Evolutionary conservation across 1,140 invertebrate genomes (phyloP), one percentile per base, ranked within the genome.

Genomic region (Helicoverpa zea): DNA sequence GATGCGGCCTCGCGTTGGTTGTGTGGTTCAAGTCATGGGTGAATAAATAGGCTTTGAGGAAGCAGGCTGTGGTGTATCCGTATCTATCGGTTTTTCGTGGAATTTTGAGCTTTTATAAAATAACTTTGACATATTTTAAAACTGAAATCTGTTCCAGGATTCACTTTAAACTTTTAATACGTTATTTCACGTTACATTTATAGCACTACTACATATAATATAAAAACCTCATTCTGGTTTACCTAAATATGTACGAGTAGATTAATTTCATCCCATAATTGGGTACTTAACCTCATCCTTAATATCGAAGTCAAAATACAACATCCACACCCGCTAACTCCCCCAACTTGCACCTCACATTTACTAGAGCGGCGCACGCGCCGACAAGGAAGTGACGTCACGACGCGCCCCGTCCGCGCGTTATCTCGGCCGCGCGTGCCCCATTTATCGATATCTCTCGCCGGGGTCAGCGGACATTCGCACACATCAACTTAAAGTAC

Each of bases 371-470:
- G 85, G 70, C 90, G 90, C 90, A 90, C 91, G 90, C 89, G 90
- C 90, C 88, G 86, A 80, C 80, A 72, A 81, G 90, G 89, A 92
- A 90, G 86, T 87, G 87, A 89, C 86, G 84, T 88, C 87, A 89
- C 84, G 89, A 83, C 89, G 87, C 90, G 85, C 85, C 75, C 89
- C 85, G 84, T 84, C 86, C 84, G 64, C 64, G 82, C 83, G 72
- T 85, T 88, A 91, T 89, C 87, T 90, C 90, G 89, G 82, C 82
- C 84, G 78, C 81, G 79, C 83, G 83, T 86, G 86, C 82, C 88
- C 91, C 83, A 89, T 86, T 90, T 91, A 90, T 88, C 86, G 79
- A 87, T 83, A 86, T 85, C 86, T 90, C 89, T 91, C 88, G 88
- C 87, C 61, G 83, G 43, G 78, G 68, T 79, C 76, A 79, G 64